These are phyloP conservation scores for Hoplias malabaricus DNA, from an alignment of 2,113 vertebrate species.

Conservation along the genomic window DNA sequence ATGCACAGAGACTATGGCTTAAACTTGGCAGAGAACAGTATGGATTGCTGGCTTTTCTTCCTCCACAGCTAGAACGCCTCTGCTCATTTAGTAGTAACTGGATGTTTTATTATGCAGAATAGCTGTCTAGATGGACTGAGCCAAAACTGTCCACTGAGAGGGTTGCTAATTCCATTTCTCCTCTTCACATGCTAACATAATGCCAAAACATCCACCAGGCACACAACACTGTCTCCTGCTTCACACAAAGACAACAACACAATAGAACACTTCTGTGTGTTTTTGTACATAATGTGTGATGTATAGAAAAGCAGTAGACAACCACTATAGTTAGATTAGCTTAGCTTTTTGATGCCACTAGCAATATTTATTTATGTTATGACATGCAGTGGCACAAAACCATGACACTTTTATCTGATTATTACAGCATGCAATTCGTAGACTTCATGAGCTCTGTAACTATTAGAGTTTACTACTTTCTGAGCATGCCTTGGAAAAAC, in stretches of 20 bases:
- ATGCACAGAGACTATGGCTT: constrained; percentile 37
- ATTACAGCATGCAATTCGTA: too few species aligned
- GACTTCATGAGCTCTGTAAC: too few species aligned
- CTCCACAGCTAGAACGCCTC: constrained; percentile 6
- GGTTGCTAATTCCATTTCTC: constrained; percentile 43
- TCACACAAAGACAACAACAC: constrained; percentile 61
- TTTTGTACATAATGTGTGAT: background rate
- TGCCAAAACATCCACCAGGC: constrained; percentile 56
- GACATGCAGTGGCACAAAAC: too few species aligned
- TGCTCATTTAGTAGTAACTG: constrained; percentile 24
- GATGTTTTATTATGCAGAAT: constrained; percentile 36
- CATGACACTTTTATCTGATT: too few species aligned
- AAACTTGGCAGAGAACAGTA: constrained; percentile 31
- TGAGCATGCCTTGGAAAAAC: too few species aligned
- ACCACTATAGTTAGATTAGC: background rate
- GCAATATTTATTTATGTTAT: background rate
- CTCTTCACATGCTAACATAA: constrained; percentile 49
- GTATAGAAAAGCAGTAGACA: constrained; percentile 35
- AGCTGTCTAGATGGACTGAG: constrained; percentile 30
- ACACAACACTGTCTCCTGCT: constrained; percentile 57
- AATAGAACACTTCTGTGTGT: constrained; percentile 54
- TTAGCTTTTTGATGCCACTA: background rate
- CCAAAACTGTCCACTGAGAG: constrained; percentile 41
- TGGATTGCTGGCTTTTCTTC: constrained; percentile 26
- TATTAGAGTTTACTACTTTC: too few species aligned